These are phyloP conservation scores for Heliconius congener DNA, from an alignment of 1,140 invertebrate species.

Conservation along the genomic window DNA sequence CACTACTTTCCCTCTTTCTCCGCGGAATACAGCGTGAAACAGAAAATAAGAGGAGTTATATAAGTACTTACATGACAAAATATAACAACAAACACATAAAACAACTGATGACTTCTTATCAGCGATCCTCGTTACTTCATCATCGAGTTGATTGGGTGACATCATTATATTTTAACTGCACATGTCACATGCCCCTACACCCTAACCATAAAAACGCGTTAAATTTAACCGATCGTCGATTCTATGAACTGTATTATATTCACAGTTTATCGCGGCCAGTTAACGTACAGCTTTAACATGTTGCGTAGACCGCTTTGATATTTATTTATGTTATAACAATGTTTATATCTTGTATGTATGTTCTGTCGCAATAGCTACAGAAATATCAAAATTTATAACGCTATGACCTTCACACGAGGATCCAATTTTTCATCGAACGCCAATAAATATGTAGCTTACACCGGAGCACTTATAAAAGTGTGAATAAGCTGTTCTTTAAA, in stretches of 20 bases:
- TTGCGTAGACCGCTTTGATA: conserved; percentile 25
- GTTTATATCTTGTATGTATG: conserved; percentile 25
- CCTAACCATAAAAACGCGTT: conserved; percentile 14
- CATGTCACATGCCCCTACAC: conserved; percentile 19
- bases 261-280: conserved; percentile 31
- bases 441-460: conserved; percentile 1
- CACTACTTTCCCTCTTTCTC: no score
- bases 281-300: conserved; percentile 32
- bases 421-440: conserved; percentile 1
- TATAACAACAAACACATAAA: neutral
- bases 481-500: conserved; percentile 7
- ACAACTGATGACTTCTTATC: neutral
- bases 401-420: conserved; percentile 3
- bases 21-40: no score
- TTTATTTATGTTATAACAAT: conserved; percentile 33
- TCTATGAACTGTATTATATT: conserved; percentile 28
- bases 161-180: conserved; percentile 4
- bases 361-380: conserved; percentile 27
- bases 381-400: conserved; percentile 16
- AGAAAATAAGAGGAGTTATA: neutral
- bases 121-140: neutral
- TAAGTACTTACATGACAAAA: neutral
- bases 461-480: neutral
- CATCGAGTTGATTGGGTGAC: conserved; percentile 13
- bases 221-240: conserved; percentile 28